Conservation (phyloP, 2,797 vertebrate genomes). For the Cyprinella venusta region DNA sequence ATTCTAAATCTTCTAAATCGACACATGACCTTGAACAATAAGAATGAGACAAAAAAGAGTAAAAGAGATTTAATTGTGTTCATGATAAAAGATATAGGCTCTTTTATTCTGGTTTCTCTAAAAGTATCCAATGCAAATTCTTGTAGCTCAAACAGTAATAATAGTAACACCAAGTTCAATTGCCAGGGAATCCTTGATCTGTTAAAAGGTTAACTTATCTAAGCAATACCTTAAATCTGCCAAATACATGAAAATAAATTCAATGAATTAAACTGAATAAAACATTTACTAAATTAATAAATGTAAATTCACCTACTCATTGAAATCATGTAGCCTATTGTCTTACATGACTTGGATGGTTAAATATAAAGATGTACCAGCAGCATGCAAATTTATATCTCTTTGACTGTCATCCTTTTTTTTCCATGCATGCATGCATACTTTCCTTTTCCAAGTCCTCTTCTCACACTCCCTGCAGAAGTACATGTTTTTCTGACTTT, state of each 20-base stretch:
- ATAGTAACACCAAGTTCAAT: neutral
- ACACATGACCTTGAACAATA: slow-evolving; percentile 23
- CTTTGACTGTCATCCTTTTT: neutral
- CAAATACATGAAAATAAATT: neutral
- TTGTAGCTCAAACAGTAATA: neutral
- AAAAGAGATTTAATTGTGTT: neutral
- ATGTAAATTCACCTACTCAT: neutral
- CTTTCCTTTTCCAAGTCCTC: neutral
- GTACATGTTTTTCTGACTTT: slow-evolving; percentile 63
- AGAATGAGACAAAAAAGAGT: neutral
- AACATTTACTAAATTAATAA: neutral
- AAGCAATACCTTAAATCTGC: neutral
- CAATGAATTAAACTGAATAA: neutral
- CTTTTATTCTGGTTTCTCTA: neutral
- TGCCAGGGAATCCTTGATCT: neutral
- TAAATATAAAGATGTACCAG: neutral
- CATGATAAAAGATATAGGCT: neutral
- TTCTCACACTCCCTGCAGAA: slow-evolving; percentile 18
- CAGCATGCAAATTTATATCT: neutral
- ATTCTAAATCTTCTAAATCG: slow-evolving; percentile 45
- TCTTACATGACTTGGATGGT: neutral
- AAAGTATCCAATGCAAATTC: neutral
- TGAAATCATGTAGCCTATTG: neutral
- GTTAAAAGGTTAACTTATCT: neutral
- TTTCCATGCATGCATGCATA: neutral